Percentiles rank a stretch among this genome's conserved stretches.
phyloP scores from a whole-genome alignment of 2,113 vertebrate genomes.

The Daubentonia madagascariensis region DNA sequence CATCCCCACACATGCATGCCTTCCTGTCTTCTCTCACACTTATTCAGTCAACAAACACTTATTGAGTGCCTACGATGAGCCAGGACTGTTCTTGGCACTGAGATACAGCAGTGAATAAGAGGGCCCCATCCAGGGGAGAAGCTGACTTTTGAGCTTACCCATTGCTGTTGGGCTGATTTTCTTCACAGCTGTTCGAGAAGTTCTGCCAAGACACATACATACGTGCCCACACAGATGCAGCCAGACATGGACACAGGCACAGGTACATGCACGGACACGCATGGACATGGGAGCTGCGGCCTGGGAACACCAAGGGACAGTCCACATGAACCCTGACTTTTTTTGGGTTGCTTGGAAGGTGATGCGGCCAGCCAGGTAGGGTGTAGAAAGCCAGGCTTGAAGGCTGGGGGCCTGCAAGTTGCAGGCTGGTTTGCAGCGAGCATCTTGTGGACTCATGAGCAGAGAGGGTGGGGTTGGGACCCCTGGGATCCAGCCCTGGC shows the following conservation, averaged over 20 bases:
- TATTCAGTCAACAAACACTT: neutral
- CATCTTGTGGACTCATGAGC: neutral
- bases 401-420: too few species aligned
- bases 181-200: neutral
- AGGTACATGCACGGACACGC: neutral
- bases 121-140: fast-evolving
- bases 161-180: neutral
- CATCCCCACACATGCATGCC: fast-evolving
- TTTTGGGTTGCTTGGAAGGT: neutral
- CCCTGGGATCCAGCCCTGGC: neutral
- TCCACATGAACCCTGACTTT: too few species aligned
- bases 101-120: neutral
- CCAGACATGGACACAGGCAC: neutral
- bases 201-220: neutral
- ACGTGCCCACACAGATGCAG: neutral
- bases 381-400: fast-evolving
- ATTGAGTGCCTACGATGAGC: neutral
- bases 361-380: neutral
- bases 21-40: neutral
- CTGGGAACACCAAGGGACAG: neutral
- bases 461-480: too few species aligned
- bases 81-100: too few species aligned
- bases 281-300: neutral
- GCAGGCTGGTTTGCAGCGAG: neutral
- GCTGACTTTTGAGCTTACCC: fast-evolving